A percentile compares a stretch with the other conserved stretches of the same genome.
These are phyloP conservation scores for Sinocyclocheilus anshuiensis DNA, from an alignment of 2,113 vertebrate genomes.

Conservation along the genomic window DNA sequence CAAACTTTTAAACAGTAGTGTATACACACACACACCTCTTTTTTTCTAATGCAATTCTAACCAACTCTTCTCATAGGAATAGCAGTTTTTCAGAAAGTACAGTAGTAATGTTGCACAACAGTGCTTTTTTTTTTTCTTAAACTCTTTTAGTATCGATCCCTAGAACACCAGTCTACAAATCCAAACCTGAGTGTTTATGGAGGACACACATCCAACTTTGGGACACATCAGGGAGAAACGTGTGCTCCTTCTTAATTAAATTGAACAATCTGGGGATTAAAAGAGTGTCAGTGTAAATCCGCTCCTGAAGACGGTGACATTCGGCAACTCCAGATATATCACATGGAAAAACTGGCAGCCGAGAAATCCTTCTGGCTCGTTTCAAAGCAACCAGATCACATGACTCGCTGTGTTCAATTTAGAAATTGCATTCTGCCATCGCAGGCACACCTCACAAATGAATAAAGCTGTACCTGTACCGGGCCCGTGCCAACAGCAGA, in stretches of 20 bases:
- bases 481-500: background rate
- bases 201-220: conserved; percentile 13
- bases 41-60: background rate
- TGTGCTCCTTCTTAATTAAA: conserved; percentile 52
- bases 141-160: conserved; percentile 2
- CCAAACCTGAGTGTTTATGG: background rate
- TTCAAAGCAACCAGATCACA: conserved; percentile 36
- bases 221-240: conserved; percentile 20
- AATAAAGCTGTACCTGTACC: conserved; percentile 48
- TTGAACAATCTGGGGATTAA: conserved; percentile 51
- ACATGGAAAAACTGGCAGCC: conserved; percentile 39
- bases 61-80: background rate
- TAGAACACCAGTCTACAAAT: background rate
- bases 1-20: background rate
- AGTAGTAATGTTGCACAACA: conserved; percentile 1
- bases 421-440: conserved; percentile 49
- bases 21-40: background rate
- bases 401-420: conserved; percentile 47
- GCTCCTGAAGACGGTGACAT: conserved; percentile 41
- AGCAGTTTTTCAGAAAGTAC: conserved; percentile 2
- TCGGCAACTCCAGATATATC: conserved; percentile 35
- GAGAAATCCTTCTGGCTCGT: conserved; percentile 19
- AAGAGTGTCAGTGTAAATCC: conserved; percentile 43
- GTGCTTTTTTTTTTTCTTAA: background rate
- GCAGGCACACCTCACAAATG: conserved; percentile 39